Conservation (phyloP, 2,113 vertebrate species). For the Dipodomys stephensi region DNA sequence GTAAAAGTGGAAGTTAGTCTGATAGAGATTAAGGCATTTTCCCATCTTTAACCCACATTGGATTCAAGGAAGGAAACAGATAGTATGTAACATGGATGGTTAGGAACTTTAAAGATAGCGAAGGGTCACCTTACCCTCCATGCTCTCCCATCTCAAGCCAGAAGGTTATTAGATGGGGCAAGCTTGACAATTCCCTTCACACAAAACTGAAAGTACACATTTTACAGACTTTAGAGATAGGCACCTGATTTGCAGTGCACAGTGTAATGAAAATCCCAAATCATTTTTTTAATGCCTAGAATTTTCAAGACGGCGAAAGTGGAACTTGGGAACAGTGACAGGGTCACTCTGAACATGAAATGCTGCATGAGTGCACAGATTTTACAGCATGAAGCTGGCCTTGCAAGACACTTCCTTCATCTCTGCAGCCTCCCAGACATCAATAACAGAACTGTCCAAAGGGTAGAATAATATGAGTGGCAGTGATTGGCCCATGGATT, state of each 20-base stretch:
- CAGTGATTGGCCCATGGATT: not conserved
- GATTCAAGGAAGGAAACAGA: slow-evolving; percentile 10
- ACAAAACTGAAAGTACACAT: not conserved
- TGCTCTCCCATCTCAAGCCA: not conserved
- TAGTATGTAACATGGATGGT: not conserved
- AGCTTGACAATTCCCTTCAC: slow-evolving; percentile 11
- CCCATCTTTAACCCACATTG: not conserved
- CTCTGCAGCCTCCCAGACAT: not conserved
- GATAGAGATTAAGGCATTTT: slow-evolving; percentile 64
- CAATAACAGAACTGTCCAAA: not conserved
- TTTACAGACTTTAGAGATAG: not conserved
- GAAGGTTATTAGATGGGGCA: not conserved
- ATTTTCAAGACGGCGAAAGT: not conserved
- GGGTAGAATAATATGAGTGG: not conserved
- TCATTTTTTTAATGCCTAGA: not conserved
- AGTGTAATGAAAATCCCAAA: not conserved
- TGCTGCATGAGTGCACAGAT: not conserved
- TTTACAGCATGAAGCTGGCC: not conserved
- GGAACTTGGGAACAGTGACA: not conserved
- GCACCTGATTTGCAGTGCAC: not conserved
- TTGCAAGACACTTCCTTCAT: not conserved
- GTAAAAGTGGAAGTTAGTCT: slow-evolving; percentile 61
- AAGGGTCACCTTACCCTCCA: not conserved
- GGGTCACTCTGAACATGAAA: not conserved
- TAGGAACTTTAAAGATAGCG: not conserved